These are phyloP conservation scores for Tholera decimalis DNA, from an alignment of 2,888 invertebrate species.

Conservation along the genomic window DNA sequence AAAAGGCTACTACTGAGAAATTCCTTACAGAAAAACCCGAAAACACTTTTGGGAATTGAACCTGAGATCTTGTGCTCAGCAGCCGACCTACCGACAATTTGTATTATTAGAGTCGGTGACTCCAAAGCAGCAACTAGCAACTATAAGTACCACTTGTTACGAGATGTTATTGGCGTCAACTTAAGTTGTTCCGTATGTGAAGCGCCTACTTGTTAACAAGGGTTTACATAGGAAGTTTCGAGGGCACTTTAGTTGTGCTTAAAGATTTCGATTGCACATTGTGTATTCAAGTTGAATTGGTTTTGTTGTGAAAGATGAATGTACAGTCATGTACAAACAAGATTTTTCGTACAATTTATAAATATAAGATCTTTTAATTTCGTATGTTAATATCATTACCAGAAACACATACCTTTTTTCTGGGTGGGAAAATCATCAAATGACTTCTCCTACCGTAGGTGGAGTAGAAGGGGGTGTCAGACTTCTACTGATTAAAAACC, in stretches of 20 bases:
- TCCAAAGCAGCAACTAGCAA: not conserved
- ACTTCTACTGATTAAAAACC: no score
- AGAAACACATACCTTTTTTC: not conserved
- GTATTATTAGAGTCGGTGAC: not conserved
- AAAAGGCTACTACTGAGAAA: no score
- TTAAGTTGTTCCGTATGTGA: not conserved
- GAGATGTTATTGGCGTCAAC: not conserved
- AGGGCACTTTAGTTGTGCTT: constrained; percentile 7
- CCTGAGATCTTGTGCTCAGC: no score
- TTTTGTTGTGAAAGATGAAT: not conserved
- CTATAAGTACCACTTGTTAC: not conserved
- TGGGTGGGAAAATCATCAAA: no score
- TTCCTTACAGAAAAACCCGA: no score
- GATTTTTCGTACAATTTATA: not conserved
- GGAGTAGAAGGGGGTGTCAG: no score
- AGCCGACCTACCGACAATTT: not conserved
- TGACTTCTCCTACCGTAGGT: no score
- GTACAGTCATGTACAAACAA: no score
- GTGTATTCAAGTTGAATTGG: constrained; percentile 4
- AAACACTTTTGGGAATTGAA: no score
- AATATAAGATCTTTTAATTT: not conserved
- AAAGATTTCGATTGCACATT: constrained; percentile 29
- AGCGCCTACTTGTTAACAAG: constrained; percentile 42
- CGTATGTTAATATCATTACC: no score
- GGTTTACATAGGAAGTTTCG: constrained; percentile 6